Percentiles rank a stretch among this genome's conserved stretches.
These are phyloP conservation scores for Melanotaenia trifasciata DNA, from an alignment of 2,797 vertebrate species.

Conservation along the genomic window DNA sequence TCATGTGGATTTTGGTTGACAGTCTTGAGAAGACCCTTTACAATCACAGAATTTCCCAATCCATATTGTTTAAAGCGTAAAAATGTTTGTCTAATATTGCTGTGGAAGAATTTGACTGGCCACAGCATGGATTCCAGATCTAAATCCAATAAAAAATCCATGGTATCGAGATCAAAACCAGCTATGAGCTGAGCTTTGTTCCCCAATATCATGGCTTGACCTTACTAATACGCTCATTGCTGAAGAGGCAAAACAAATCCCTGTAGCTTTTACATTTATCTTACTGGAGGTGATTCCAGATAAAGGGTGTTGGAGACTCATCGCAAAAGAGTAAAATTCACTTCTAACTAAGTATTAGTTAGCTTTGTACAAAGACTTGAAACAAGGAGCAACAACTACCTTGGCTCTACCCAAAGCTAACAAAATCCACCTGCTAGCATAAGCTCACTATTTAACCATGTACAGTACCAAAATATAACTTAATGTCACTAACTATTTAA, in stretches of 20 bases:
- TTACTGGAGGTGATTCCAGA: neutral
- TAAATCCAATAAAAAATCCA: neutral
- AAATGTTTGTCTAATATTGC: neutral
- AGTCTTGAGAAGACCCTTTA: neutral
- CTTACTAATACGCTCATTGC: neutral
- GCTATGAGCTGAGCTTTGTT: neutral
- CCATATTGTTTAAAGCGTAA: neutral
- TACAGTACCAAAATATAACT: neutral
- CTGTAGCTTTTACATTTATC: neutral
- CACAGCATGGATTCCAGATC: neutral
- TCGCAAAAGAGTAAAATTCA: neutral
- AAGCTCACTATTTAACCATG: neutral
- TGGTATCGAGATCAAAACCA: neutral
- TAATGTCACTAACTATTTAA: neutral
- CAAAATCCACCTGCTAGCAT: too few species aligned
- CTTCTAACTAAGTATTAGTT: neutral
- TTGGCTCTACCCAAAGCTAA: neutral
- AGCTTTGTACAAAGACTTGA: neutral
- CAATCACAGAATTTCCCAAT: neutral
- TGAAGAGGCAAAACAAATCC: neutral
- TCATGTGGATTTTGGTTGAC: neutral
- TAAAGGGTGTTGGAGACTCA: neutral
- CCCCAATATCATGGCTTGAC: neutral
- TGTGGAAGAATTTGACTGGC: neutral
- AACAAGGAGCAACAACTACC: neutral